Evolutionary conservation across 2,797 vertebrate species (phyloP).

Genomic region (Champsocephalus gunnari): DNA sequence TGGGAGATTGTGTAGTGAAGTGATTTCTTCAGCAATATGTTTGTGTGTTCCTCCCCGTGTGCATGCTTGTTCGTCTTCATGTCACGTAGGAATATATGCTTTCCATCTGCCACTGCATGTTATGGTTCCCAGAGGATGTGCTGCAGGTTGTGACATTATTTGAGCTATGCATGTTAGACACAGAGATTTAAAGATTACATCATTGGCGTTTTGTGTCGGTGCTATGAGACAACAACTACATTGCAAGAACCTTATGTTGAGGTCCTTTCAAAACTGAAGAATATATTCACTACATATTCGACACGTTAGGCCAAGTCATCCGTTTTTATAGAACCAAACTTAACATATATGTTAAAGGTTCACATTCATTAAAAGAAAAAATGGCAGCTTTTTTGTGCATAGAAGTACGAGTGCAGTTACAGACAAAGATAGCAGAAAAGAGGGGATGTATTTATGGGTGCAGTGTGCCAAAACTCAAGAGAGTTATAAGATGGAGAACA

Average conservation of each 20-base stretch:
- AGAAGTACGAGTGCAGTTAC: background rate
- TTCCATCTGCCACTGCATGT: constrained; percentile 66
- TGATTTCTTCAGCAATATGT: constrained; percentile 27
- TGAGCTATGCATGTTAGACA: constrained; percentile 40
- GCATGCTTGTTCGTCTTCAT: constrained; percentile 10
- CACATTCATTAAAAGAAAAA: background rate
- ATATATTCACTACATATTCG: too few relatives aligned
- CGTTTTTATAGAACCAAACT: background rate
- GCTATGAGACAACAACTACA: constrained; percentile 4
- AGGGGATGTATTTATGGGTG: background rate
- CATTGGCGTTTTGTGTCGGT: constrained; percentile 34
- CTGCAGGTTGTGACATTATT: constrained; percentile 46
- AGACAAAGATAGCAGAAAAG: background rate
- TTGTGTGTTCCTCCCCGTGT: background rate
- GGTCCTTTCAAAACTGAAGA: too few relatives aligned
- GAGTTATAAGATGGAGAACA: constrained; percentile 16
- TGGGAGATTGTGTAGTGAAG: constrained; percentile 27
- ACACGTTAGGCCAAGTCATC: background rate
- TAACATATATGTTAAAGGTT: background rate
- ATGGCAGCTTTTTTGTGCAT: background rate
- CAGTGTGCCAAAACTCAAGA: constrained; percentile 1
- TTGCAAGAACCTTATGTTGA: background rate
- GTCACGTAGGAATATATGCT: constrained; percentile 33
- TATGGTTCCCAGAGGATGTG: constrained; percentile 63
- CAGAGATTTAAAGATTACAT: constrained; percentile 52